Evolutionary conservation across 2,797 vertebrate species (phyloP).

Genomic region (Phalloptychus januarius): DNA sequence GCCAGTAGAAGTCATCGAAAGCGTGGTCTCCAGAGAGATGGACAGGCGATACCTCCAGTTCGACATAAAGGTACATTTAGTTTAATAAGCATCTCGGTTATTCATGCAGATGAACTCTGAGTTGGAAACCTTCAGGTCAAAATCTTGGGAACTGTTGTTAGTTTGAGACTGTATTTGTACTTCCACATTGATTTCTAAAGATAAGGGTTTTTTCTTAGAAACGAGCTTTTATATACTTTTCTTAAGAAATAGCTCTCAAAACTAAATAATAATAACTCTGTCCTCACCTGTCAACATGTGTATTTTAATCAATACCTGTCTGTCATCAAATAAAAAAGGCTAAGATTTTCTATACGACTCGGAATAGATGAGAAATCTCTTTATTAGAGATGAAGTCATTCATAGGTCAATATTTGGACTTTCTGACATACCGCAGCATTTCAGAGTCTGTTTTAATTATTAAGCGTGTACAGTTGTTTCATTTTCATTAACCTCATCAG

Average conservation of each 20-base stretch:
- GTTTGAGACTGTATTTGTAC: background rate
- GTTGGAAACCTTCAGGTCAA: background rate
- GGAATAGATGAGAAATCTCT: background rate
- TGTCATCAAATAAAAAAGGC: background rate
- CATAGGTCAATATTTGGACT: background rate
- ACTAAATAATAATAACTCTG: background rate
- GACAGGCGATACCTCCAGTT: slow-evolving; percentile 97
- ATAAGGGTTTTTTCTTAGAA: background rate
- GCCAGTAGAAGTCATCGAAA: slow-evolving; percentile 98
- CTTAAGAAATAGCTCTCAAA: background rate
- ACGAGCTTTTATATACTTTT: background rate
- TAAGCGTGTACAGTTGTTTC: background rate
- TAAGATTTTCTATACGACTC: background rate
- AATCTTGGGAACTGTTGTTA: background rate
- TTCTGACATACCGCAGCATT: background rate
- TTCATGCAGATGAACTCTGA: background rate
- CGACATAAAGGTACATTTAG: slow-evolving; percentile 92
- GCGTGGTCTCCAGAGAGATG: slow-evolving; percentile 98
- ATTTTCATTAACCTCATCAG: background rate
- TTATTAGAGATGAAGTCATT: background rate
- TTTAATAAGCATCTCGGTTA: background rate
- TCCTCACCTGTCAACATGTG: background rate
- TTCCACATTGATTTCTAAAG: background rate
- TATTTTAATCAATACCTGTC: background rate
- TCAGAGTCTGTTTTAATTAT: background rate